Conservation (phyloP, 2,113 vertebrate species). For the Suricata suricatta region DNA sequence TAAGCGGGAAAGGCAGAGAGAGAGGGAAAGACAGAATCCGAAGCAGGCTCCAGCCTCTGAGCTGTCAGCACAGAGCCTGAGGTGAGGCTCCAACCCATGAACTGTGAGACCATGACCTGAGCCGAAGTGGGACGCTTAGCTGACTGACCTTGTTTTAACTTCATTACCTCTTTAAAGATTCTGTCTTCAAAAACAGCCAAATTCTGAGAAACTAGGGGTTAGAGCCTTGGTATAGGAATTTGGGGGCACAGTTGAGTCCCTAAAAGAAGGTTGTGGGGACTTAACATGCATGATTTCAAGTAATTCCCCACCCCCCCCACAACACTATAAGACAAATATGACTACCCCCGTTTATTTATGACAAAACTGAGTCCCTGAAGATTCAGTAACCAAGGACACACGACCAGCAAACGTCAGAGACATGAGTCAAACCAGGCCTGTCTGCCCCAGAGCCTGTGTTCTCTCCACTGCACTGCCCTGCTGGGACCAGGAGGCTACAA, state of each 20-base stretch:
- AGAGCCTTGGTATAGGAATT: neutral
- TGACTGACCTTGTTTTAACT: neutral
- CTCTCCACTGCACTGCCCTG: neutral
- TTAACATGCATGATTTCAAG: neutral
- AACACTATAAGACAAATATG: neutral
- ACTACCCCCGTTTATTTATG: neutral
- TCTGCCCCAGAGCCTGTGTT: neutral
- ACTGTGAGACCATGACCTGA: too few species aligned
- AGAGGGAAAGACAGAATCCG: too few species aligned
- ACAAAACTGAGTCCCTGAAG: neutral
- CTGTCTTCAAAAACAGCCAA: neutral
- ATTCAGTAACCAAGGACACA: neutral
- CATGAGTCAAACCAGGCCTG: neutral
- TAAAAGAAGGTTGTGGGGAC: neutral
- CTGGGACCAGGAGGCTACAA: neutral
- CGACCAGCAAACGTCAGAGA: neutral
- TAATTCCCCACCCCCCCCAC: too few species aligned
- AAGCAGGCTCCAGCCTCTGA: too few species aligned
- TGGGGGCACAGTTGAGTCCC: neutral
- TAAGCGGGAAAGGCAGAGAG: too few species aligned
- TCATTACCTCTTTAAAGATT: neutral
- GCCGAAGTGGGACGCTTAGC: too few species aligned
- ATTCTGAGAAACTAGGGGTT: neutral
- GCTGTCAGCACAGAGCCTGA: too few species aligned
- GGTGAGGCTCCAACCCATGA: accelerated